phyloP scores from a whole-genome alignment of 1,140 invertebrate species.

The Leptinotarsa defecta region DNA sequence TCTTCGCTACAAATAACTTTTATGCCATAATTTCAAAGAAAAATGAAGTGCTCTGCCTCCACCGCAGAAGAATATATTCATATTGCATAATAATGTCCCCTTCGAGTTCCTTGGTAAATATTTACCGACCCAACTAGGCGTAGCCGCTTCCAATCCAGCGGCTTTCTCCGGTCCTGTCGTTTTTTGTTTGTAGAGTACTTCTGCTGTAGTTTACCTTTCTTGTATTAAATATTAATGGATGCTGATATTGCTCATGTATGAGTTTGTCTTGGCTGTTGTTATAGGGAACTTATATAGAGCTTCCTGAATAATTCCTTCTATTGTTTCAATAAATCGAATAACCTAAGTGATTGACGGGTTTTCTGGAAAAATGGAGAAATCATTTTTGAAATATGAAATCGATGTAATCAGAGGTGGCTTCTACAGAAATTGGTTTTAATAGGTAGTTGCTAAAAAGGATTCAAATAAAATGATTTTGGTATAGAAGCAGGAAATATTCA shows the following conservation, averaged over 20 bases:
- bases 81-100: constrained; percentile 35
- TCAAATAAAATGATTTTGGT: too few species aligned
- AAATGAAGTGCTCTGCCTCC: constrained; percentile 21
- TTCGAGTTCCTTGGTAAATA: constrained; percentile 34
- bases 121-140: constrained; percentile 37
- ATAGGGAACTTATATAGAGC: too few species aligned
- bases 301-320: too few species aligned
- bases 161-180: background rate
- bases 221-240: constrained; percentile 39
- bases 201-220: constrained; percentile 11
- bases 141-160: constrained; percentile 36
- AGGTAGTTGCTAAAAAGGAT: too few species aligned
- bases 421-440: too few species aligned
- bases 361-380: too few species aligned
- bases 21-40: constrained; percentile 24
- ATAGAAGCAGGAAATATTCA: too few species aligned
- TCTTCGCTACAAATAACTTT: constrained; percentile 17
- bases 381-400: too few species aligned
- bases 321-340: too few species aligned
- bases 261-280: background rate
- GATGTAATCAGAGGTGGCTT: too few species aligned
- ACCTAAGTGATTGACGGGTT: too few species aligned
- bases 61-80: constrained; percentile 37
- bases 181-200: constrained; percentile 33
- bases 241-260: constrained; percentile 12